A percentile compares a stretch with the other conserved stretches of the same genome.
phyloP scores from a whole-genome alignment of 2,113 vertebrate species.

The Trochalopteron elliotii region DNA sequence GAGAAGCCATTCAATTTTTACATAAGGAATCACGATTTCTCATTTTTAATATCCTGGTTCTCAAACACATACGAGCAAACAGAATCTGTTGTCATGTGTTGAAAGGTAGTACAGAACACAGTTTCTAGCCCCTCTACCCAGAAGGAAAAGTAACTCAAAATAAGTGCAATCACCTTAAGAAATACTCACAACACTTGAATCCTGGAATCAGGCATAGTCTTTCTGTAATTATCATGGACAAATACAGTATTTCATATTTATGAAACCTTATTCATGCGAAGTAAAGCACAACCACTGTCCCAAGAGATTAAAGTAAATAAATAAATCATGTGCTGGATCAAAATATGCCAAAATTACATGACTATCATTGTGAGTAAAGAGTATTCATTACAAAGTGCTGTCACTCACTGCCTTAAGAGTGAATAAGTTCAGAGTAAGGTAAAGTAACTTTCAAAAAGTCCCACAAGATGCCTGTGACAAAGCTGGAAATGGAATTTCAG shows the following conservation, averaged over 20 bases:
- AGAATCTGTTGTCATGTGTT: neutral
- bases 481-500: slow-evolving; percentile 6
- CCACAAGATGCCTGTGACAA: neutral
- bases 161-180: neutral
- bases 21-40: neutral
- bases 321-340: neutral
- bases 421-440: neutral
- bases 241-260: neutral
- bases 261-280: neutral
- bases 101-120: neutral
- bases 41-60: neutral
- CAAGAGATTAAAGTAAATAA: slow-evolving; percentile 7
- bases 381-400: neutral
- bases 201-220: neutral
- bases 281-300: neutral
- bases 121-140: neutral
- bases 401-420: neutral
- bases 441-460: neutral
- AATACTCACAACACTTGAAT: neutral
- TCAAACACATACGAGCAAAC: neutral
- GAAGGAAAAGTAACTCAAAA: neutral
- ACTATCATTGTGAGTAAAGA: neutral
- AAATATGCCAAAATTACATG: neutral
- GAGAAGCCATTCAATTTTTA: neutral
- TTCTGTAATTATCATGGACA: neutral